These are phyloP conservation scores for Forbesichthys papilliferus DNA, from an alignment of 2,113 vertebrate species.

Conservation along the genomic window DNA sequence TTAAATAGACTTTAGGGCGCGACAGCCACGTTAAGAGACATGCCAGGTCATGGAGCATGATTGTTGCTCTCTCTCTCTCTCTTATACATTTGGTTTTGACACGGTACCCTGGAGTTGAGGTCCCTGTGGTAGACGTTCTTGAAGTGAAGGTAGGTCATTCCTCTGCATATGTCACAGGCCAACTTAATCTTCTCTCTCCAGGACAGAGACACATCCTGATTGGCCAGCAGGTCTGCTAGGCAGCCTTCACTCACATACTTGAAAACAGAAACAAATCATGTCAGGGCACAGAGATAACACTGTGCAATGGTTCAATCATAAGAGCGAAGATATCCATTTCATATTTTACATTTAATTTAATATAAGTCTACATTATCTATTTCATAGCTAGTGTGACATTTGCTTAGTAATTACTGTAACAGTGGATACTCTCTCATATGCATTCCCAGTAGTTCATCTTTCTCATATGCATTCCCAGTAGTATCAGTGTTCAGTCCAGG, in stretches of 20 bases:
- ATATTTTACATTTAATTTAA: too few species aligned
- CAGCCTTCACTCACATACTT: conserved; percentile 80
- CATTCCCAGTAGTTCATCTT: neutral
- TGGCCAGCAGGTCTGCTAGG: conserved; percentile 77
- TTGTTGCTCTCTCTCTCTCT: too few species aligned
- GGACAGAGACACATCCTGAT: conserved; percentile 64
- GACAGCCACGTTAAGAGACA: too few species aligned
- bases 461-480: too few species aligned
- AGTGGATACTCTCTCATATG: neutral
- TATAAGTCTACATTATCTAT: too few species aligned
- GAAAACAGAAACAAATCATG: neutral
- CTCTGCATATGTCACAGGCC: conserved; percentile 77
- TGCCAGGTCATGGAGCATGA: too few species aligned
- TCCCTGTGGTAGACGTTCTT: conserved; percentile 82
- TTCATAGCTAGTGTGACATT: neutral
- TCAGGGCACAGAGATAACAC: neutral
- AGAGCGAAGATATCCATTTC: too few species aligned
- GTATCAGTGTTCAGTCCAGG: neutral
- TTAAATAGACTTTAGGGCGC: too few species aligned
- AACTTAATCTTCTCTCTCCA: conserved; percentile 80
- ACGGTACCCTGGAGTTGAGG: conserved; percentile 79
- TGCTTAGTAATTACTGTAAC: neutral
- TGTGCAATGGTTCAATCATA: neutral
- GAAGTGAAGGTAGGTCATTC: conserved; percentile 79
- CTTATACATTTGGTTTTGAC: too few species aligned